Percentiles rank a stretch among this genome's conserved stretches.
These are phyloP conservation scores for Anolis apletophallus DNA, from an alignment of 2,797 vertebrate species.

Conservation along the genomic window DNA sequence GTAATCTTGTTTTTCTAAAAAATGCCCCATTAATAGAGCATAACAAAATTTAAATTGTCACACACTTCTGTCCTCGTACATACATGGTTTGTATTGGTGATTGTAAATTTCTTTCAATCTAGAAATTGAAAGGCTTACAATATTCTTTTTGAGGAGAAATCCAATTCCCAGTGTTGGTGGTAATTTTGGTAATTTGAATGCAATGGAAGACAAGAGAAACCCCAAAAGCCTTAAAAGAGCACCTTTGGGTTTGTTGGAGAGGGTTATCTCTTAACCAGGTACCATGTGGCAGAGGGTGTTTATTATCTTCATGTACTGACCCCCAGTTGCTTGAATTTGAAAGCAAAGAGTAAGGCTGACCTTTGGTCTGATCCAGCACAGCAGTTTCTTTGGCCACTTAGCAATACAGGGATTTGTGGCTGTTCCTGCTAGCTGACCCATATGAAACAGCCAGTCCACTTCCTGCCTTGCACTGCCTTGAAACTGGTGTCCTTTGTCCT, in stretches of 20 bases:
- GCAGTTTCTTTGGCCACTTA: neutral
- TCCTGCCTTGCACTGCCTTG: neutral
- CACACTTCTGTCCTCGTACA: too few species aligned
- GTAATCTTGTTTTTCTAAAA: too few species aligned
- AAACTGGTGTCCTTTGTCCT: neutral
- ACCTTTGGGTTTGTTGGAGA: too few species aligned
- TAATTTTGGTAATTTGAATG: neutral
- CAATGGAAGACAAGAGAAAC: neutral
- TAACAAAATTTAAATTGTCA: too few species aligned
- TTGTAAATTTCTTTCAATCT: too few species aligned
- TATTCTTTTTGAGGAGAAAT: neutral
- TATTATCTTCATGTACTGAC: neutral
- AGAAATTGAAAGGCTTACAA: too few species aligned
- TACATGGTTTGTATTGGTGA: too few species aligned
- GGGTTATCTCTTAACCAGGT: neutral
- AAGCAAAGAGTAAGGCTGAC: neutral
- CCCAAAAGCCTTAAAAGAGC: neutral
- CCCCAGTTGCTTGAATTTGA: neutral
- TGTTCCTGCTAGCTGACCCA: neutral
- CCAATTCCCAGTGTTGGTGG: neutral
- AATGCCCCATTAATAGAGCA: too few species aligned
- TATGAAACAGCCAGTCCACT: neutral
- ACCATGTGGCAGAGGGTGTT: too few species aligned
- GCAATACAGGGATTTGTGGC: neutral
- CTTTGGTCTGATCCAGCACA: neutral